Percentiles rank a stretch among this genome's conserved stretches.
Conservation (phyloP, 2,888 invertebrate species). For the Serripes groenlandicus region DNA sequence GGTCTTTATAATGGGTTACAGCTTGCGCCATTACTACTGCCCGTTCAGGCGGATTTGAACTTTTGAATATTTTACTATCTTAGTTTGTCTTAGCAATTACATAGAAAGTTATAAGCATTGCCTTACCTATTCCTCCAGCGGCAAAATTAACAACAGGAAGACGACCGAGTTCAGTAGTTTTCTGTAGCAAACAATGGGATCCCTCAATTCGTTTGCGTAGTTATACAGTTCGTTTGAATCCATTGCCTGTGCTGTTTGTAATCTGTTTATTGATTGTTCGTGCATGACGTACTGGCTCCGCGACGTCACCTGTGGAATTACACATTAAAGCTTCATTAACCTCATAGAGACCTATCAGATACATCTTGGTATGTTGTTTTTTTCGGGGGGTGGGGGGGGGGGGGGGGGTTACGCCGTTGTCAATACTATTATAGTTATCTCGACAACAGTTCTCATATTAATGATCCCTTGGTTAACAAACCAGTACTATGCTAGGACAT, state of each 20-base stretch:
- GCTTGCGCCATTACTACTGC: slow-evolving; percentile 84
- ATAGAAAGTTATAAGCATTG: too few species aligned
- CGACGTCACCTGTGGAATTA: slow-evolving; percentile 83
- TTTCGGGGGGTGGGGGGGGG: too few species aligned
- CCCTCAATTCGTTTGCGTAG: slow-evolving; percentile 82
- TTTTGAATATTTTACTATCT: slow-evolving; percentile 85
- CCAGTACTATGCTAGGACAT: too few species aligned
- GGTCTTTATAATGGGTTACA: slow-evolving; percentile 83
- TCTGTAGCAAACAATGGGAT: slow-evolving; percentile 79
- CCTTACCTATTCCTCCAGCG: slow-evolving; percentile 83
- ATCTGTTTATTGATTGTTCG: slow-evolving; percentile 81
- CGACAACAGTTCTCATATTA: too few species aligned
- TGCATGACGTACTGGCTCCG: slow-evolving; percentile 83
- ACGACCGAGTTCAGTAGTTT: slow-evolving; percentile 81
- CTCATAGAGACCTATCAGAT: too few species aligned
- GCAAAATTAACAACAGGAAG: slow-evolving; percentile 85
- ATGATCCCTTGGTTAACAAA: too few species aligned
- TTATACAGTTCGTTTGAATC: slow-evolving; percentile 80
- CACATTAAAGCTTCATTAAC: too few species aligned
- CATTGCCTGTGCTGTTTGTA: slow-evolving; percentile 75
- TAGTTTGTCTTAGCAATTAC: too few species aligned
- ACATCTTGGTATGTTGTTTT: too few species aligned
- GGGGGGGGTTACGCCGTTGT: too few species aligned
- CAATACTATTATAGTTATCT: too few species aligned
- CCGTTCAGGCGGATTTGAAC: slow-evolving; percentile 78